Evolutionary conservation across 2,797 vertebrate species (phyloP), one percentile per base, ranked within the genome.

Genomic region (Chelmon rostratus): DNA sequence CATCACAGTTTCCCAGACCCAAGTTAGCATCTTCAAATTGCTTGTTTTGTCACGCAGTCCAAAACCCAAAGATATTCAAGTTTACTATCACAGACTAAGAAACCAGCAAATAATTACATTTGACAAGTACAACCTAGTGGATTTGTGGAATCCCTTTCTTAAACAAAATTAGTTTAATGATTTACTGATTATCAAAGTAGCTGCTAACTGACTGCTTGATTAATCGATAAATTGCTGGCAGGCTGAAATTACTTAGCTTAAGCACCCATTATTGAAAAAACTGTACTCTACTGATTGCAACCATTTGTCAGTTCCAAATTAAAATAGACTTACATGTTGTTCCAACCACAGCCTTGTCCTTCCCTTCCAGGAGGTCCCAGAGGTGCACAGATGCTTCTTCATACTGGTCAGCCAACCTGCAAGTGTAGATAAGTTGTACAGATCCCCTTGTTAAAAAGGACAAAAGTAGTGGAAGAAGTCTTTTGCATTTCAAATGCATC

Each of bases 351-450:
- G 96, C 79, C 90, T 98, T 99, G 86, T 99, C 97, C 81, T 95
- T 97, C 50, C 96, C 98, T 89, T 99, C 98, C 92, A 99, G 91
- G 84, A 99, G 95, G 86, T 99, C 98, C 97, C 96, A 98, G 67
- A 98, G 95, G 92, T 99, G 97, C 92, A 96, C 91, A 69, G 98
- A 98, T 56, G 97, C 97, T 82, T 97, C 97, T 72, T 98, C 97
- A 84, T 98, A 99, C 90, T 99, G 97, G 69, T 98, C 97, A 90
- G 89, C 91, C 92, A 99, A 95, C 92, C 98, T 99, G 92, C 0
- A 61, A 85, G 33, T 42, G 21, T 4, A 73, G 7, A 66, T 25
- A 71, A 44, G 7, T 6, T 18, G 23, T 23, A 67, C 8, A 1
- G 13, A 54, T 50, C 7, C 2, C 0, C 3, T 68, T 63, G 2